Conservation (phyloP, 2,888 invertebrate species). For the Acrobasis repandana region DNA sequence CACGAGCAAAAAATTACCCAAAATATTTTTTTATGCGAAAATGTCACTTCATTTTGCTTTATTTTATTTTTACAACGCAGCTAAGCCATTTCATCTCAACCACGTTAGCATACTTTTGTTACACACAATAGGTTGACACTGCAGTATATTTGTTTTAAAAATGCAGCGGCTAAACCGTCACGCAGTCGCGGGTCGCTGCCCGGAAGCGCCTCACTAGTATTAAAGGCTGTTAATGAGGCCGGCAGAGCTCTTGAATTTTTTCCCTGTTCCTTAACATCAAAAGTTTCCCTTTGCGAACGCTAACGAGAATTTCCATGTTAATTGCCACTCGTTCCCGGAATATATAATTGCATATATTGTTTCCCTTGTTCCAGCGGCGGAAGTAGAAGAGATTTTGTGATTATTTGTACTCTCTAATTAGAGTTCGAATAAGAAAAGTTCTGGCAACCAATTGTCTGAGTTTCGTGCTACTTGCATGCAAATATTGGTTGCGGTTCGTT, state of each 20-base stretch:
- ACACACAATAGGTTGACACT: constrained; percentile 24
- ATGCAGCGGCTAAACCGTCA: constrained; percentile 47
- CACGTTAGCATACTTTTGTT: constrained; percentile 20
- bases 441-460: constrained; percentile 45
- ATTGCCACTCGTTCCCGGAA: constrained; percentile 71
- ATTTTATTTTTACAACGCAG: constrained; percentile 3
- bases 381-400: constrained; percentile 59
- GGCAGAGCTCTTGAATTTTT: constrained; percentile 69
- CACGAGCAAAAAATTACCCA: too few species aligned
- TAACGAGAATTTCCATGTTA: constrained; percentile 78
- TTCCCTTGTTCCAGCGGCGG: constrained; percentile 58
- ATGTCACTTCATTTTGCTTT: too few species aligned
- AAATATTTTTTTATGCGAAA: too few species aligned
- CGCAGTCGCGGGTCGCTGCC: constrained; percentile 51
- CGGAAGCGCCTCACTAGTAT: constrained; percentile 59
- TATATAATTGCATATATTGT: constrained; percentile 78
- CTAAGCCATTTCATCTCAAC: constrained; percentile 28
- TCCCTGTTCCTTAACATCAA: constrained; percentile 72
- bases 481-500: constrained; percentile 22
- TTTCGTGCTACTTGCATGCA: constrained; percentile 44
- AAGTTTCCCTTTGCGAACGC: constrained; percentile 75
- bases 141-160: constrained; percentile 34
- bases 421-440: constrained; percentile 57
- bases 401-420: constrained; percentile 63
- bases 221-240: constrained; percentile 76